These are phyloP conservation scores for Anniella stebbinsi DNA, from an alignment of 2,797 vertebrate genomes.

Conservation along the genomic window DNA sequence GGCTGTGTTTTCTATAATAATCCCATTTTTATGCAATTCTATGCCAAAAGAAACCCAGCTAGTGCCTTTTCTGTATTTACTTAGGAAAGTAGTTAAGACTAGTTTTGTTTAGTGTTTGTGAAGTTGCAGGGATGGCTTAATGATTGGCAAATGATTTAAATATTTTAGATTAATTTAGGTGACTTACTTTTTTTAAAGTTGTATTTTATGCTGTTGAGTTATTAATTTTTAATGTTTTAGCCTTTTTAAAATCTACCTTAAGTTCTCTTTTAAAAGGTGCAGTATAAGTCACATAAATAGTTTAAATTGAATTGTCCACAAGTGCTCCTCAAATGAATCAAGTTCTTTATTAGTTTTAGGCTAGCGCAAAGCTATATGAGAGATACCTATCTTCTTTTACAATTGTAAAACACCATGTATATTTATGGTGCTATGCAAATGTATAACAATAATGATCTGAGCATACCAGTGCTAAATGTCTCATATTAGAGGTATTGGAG, in stretches of 20 bases:
- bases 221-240: neutral
- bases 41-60: neutral
- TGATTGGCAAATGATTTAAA: neutral
- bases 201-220: neutral
- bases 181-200: neutral
- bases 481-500: neutral
- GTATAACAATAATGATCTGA: neutral
- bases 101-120: neutral
- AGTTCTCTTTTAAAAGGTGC: too few relatives aligned
- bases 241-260: neutral
- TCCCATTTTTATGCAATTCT: neutral
- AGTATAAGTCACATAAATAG: neutral
- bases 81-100: neutral
- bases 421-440: neutral
- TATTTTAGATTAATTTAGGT: neutral
- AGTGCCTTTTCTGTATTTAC: neutral
- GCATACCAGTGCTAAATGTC: neutral
- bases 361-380: neutral
- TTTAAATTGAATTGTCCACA: neutral
- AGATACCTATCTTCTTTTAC: neutral
- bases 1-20: neutral
- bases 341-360: neutral
- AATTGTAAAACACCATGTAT: neutral
- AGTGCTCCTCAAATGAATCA: too few relatives aligned
- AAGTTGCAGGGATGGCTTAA: neutral